Conservation (phyloP, 2,888 invertebrate species). For the Coremacera marginata region DNA sequence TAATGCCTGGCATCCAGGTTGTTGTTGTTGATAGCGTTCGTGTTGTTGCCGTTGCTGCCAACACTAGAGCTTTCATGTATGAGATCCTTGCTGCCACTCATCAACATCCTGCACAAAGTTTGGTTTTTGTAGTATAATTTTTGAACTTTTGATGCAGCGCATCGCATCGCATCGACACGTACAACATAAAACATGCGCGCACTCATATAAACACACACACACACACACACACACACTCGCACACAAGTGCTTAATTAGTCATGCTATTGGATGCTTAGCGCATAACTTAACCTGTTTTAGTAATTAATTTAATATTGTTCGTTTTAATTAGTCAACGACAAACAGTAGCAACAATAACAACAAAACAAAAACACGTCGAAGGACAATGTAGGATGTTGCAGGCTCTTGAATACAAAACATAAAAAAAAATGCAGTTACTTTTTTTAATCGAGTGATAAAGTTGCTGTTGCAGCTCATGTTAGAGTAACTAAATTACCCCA, state of each 20-base stretch:
- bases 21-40: slow-evolving; percentile 8
- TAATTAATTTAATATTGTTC: slow-evolving; percentile 68
- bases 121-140: slow-evolving; percentile 18
- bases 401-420: not conserved
- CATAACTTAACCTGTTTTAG: slow-evolving; percentile 68
- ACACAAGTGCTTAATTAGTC: slow-evolving; percentile 56
- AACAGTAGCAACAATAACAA: slow-evolving; percentile 28
- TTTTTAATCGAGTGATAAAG: not conserved
- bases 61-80: not conserved
- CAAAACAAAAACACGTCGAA: slow-evolving; percentile 2
- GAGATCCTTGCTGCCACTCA: slow-evolving; percentile 5
- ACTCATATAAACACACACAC: not conserved
- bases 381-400: not conserved
- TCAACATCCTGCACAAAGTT: not conserved
- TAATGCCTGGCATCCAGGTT: not conserved
- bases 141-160: slow-evolving; percentile 27
- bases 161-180: slow-evolving; percentile 13
- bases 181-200: not conserved
- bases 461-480: not conserved
- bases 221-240: slow-evolving; percentile 8
- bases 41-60: not conserved
- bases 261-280: slow-evolving; percentile 57
- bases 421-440: not conserved
- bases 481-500: not conserved
- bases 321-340: slow-evolving; percentile 63